Conservation (phyloP, 2,797 vertebrate species). For the Notolabrus celidotus region DNA sequence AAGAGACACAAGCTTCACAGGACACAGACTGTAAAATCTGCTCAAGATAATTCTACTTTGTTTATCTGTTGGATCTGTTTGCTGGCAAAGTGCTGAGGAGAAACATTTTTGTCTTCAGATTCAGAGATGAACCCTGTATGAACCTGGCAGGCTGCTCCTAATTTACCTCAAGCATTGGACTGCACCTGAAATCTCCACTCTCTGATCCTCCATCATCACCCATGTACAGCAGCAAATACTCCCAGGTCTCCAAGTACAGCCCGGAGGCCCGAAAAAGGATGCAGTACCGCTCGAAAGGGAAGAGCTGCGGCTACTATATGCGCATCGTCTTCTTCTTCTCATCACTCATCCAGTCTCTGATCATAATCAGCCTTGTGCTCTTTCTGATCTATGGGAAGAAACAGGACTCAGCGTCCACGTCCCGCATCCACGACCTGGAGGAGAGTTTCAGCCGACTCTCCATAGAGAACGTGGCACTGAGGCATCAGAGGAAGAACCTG, state of each 20-base stretch:
- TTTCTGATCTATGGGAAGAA: conserved; percentile 95
- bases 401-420: conserved; percentile 77
- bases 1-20: neutral
- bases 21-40: conserved; percentile 23
- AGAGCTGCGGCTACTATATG: conserved; percentile 91
- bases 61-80: conserved; percentile 4
- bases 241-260: conserved; percentile 74
- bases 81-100: conserved; percentile 2
- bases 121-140: conserved; percentile 12
- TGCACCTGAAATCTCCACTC: neutral
- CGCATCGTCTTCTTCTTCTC: conserved; percentile 94
- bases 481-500: conserved; percentile 76
- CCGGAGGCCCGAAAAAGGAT: conserved; percentile 70
- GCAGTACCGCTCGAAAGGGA: conserved; percentile 71
- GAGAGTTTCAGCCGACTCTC: conserved; percentile 78
- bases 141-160: conserved; percentile 3
- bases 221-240: conserved; percentile 83
- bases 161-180: neutral
- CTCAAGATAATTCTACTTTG: conserved; percentile 15
- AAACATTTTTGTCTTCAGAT: neutral
- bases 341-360: conserved; percentile 94
- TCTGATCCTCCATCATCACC: conserved; percentile 6
- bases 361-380: conserved; percentile 94
- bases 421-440: conserved; percentile 82
- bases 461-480: conserved; percentile 71